Percentiles rank a stretch among this genome's conserved stretches.
phyloP scores from a whole-genome alignment of 2,113 vertebrate species.

The Paramisgurnus dabryanus region DNA sequence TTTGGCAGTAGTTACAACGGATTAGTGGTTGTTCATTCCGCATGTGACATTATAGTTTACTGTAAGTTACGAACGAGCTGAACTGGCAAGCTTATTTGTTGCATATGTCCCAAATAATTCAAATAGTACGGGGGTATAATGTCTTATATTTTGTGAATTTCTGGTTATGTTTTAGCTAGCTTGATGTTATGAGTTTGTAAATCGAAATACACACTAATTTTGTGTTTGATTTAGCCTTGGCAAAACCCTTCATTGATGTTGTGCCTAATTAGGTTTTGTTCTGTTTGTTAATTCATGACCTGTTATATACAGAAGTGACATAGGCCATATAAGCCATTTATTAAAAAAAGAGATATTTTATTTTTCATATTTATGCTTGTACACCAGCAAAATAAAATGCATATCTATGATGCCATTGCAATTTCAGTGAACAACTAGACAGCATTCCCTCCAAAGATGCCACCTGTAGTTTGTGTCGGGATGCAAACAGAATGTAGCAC shows the following conservation, averaged over 20 bases:
- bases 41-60: not conserved
- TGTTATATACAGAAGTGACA: not conserved
- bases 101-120: no score
- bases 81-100: no score
- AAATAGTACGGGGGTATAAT: no score
- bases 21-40: constrained; percentile 44
- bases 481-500: constrained; percentile 73
- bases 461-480: constrained; percentile 80
- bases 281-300: no score
- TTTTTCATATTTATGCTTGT: constrained; percentile 93
- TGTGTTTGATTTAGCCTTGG: not conserved
- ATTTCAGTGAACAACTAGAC: constrained; percentile 78
- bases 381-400: constrained; percentile 99
- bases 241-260: no score
- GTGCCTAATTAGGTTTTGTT: no score
- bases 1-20: constrained; percentile 33
- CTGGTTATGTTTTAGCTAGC: not conserved
- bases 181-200: constrained; percentile 5
- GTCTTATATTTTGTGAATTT: not conserved
- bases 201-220: not conserved
- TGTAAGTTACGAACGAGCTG: no score
- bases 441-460: constrained; percentile 88
- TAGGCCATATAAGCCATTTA: constrained; percentile 35
- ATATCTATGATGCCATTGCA: constrained; percentile 92
- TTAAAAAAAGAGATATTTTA: constrained; percentile 83